Percentiles rank a stretch among this genome's conserved stretches.
phyloP scores from a whole-genome alignment of 1,140 invertebrate genomes.

The Periplaneta americana region DNA sequence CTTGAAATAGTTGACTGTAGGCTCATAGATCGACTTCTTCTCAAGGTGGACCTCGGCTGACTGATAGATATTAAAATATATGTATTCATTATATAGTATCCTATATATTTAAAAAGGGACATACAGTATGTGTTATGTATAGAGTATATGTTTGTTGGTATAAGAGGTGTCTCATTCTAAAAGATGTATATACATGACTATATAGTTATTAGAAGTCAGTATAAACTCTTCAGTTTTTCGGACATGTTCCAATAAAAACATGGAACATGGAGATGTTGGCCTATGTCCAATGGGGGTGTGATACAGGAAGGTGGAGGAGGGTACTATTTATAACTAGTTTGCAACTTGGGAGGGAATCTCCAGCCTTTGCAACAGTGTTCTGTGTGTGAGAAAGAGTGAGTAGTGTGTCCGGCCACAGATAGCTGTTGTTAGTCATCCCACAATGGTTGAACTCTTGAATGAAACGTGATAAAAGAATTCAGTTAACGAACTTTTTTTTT shows the following conservation, averaged over 20 bases:
- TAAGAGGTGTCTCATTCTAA: too few relatives aligned
- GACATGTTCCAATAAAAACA: background rate
- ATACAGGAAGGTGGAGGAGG: background rate
- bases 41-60: too few relatives aligned
- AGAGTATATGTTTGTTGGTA: too few relatives aligned
- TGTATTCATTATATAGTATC: too few relatives aligned
- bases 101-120: too few relatives aligned
- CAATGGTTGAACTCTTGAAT: background rate
- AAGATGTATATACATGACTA: too few relatives aligned
- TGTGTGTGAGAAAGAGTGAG: background rate
- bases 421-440: background rate
- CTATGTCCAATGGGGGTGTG: background rate
- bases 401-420: background rate
- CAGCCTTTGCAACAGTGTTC: background rate
- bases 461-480: background rate
- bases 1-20: too few relatives aligned
- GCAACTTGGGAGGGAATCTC: constrained; percentile 4
- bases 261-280: background rate
- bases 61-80: too few relatives aligned
- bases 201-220: too few relatives aligned
- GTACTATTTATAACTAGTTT: background rate
- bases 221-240: too few relatives aligned
- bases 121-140: too few relatives aligned
- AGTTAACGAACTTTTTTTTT: background rate
- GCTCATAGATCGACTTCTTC: too few relatives aligned